Evolutionary conservation across 1,140 invertebrate species (phyloP).

Genomic region (Drosophila nikananu): DNA sequence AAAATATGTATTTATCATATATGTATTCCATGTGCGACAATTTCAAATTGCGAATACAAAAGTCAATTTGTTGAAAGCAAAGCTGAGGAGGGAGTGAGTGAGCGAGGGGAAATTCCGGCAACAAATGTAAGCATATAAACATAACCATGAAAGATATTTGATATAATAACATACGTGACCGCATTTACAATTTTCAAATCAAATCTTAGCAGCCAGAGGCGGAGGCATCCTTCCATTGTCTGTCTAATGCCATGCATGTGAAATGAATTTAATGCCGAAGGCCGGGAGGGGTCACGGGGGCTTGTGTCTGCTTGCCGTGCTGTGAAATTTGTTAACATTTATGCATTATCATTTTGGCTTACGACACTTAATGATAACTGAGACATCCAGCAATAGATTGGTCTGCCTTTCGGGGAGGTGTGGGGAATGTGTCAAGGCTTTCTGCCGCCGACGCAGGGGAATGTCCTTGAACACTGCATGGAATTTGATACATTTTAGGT

Average conservation of each 20-base stretch:
- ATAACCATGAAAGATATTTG: slow-evolving; percentile 82
- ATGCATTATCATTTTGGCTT: slow-evolving; percentile 65
- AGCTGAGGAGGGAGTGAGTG: slow-evolving; percentile 2
- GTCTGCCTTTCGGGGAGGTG: background rate
- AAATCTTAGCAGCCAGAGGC: slow-evolving; percentile 53
- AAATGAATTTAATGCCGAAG: slow-evolving; percentile 66
- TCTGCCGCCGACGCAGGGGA: background rate
- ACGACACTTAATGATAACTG: slow-evolving; percentile 50
- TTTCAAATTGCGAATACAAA: slow-evolving; percentile 73
- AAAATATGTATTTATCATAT: slow-evolving; percentile 20
- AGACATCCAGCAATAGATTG: background rate
- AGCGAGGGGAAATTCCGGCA: slow-evolving; percentile 5
- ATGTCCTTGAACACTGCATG: background rate
- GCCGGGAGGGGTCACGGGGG: background rate
- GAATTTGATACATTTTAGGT: background rate
- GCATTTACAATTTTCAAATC: slow-evolving; percentile 83
- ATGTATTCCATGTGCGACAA: slow-evolving; percentile 57
- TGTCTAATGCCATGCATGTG: slow-evolving; percentile 63
- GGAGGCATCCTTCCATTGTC: slow-evolving; percentile 32
- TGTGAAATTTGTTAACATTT: slow-evolving; percentile 75
- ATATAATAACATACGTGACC: slow-evolving; percentile 84
- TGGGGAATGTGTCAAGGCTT: background rate
- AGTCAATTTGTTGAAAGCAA: slow-evolving; percentile 76
- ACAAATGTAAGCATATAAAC: slow-evolving; percentile 70
- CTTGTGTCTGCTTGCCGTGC: slow-evolving; percentile 37